Evolutionary conservation across 2,888 invertebrate species (phyloP), one percentile per base, ranked within the genome.

Genomic region (Drosophila tanythrix): DNA sequence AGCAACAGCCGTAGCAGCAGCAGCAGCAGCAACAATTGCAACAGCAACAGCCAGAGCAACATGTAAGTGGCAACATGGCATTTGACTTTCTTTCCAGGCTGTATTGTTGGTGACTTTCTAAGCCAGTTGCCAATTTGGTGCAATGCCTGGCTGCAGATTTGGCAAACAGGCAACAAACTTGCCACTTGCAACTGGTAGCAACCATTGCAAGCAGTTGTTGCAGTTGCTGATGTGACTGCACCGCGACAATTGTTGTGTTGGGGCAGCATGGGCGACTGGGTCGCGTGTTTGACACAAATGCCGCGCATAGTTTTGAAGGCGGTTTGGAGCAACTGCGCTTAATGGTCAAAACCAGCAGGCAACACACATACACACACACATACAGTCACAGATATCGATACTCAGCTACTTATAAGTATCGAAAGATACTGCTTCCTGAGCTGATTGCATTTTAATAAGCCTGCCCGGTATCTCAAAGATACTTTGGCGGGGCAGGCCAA

Each of bases 281-380:
- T 90, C 87, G 90, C 87, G 87, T 89, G 90, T 88, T 88, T 88
- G 87, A 88, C 87, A 88, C 87, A 88, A 90, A 88, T 88, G 87
- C 87, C 82, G 60, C 82, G 75, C 79, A 88, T 88, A 88, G 90
- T 88, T 88, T 88, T 86, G 90, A 88, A 90, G 90, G 88, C 82
- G 90, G 88, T 89, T 85, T 70, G 76, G 71, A 74, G 74, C 84
- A 73, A 73, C 81, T 78, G 69, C 85, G 82, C 73, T 70, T 86
- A 89, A 80, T 89, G 88, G 88, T 82, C 85, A 87, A 80, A 84
- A 79, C 87, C 76, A 81, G 76, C 79, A 25, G 15, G 0, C 46
- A 46, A 40, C 29, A 38, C 8, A 56, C 18, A 55, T n/a, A 70
- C 60, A 35, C 21, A 15, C 35, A 66, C 66, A 64, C 66, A 57